Evolutionary conservation across 2,888 invertebrate genomes (phyloP), one percentile per base, ranked within the genome.

Genomic region (Noctua fimbriata): DNA sequence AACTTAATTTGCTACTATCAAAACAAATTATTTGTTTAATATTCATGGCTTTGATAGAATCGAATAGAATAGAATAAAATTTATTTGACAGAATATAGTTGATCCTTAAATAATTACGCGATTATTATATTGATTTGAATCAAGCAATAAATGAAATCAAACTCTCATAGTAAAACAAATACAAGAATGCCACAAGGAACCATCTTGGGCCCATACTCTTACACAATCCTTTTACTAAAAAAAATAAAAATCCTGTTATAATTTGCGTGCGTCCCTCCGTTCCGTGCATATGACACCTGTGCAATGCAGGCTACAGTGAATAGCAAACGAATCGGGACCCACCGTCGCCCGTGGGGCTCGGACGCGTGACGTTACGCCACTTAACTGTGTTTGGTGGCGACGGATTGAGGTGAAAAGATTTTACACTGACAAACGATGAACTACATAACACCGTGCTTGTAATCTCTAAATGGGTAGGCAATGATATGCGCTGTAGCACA

Each of bases 251-350:
- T 9, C 21, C n/a, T 66, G n/a, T 78, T 49, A 52, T 41, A 87
- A 79, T 79, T 87, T 79, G 18, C 55, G 21, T 18, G 49, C 47
- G 16, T 47, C 24, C 52, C n/a, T 3, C 18, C 44, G 65, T n/a
- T 18, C 3, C n/a, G 18, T 82, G 87, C 12, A 70, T 47, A 65
- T 79, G 87, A 84, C 84, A 85, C 67, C 49, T 87, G 73, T 83
- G 79, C 79, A 49, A 14, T 52, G 58, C 67, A 76, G 55, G 65
- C 72, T 41, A 65, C 63, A 76, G 80, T 83, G 79, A 76, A 84
- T 83, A 73, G 79, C 71, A 83, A 85, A 87, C 73, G 73, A 83
- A 73, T 36, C 44, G 36, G 41, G 41, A 73, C 52, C 52, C 52
- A 18, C 36, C 18, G n/a, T 12, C 55, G 60, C 47, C 24, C 36